Evolutionary conservation across 92 coral and sea anemone genomes (phyloP).

Genomic region (Galaxea fascicularis): DNA sequence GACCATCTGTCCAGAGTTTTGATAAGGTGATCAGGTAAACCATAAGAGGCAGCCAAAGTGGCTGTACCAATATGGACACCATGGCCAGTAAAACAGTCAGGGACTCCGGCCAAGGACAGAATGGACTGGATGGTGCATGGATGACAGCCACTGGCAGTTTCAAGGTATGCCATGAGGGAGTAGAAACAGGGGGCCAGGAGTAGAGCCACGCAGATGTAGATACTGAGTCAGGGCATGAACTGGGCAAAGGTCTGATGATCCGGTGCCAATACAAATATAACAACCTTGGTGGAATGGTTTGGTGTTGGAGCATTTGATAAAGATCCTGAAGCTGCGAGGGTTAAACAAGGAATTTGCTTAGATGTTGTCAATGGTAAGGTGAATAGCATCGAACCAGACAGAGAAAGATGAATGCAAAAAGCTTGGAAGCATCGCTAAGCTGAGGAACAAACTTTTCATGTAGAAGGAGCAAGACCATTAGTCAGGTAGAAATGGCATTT

Average conservation of each 20-base stretch:
- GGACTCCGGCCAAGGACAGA: no score
- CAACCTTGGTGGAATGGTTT: constrained; percentile 51
- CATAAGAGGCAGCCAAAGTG: no score
- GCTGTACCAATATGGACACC: no score
- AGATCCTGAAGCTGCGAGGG: no score
- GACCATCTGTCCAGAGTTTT: no score
- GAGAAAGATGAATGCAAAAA: background rate
- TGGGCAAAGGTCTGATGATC: constrained; percentile 14
- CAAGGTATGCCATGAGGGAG: background rate
- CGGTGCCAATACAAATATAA: constrained; percentile 31
- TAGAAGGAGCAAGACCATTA: constrained; percentile 1
- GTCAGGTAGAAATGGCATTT: constrained; percentile 23
- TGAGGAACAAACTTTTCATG: background rate
- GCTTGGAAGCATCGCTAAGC: background rate
- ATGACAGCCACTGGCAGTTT: constrained; percentile 1
- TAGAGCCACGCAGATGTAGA: background rate
- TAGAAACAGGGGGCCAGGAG: background rate
- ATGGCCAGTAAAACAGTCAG: no score
- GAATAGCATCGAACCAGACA: background rate
- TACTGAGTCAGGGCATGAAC: background rate
- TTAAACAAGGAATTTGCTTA: no score
- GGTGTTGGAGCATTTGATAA: constrained; percentile 50
- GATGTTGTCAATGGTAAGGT: constrained; percentile 34
- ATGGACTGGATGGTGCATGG: no score
- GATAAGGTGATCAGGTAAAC: no score